Evolutionary conservation across 2,797 vertebrate species (phyloP), one percentile per base, ranked within the genome.

Genomic region (Tolypeutes matacus): DNA sequence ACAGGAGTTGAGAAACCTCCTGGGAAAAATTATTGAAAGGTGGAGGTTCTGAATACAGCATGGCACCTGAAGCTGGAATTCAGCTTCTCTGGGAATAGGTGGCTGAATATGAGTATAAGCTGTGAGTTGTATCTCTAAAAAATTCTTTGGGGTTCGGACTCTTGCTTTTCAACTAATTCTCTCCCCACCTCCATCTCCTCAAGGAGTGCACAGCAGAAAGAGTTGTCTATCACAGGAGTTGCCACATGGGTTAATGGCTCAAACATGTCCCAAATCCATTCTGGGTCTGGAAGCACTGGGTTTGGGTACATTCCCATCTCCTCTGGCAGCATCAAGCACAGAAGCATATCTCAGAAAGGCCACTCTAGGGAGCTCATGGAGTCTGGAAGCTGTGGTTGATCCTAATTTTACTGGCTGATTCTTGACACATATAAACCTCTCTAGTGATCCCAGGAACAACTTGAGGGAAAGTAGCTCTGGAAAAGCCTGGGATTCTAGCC

Each of bases 401-500:
- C 69, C n/a, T 72, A 83, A 92, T 53, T 49, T 62, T 42, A 3
- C 25, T 60, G 23, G 29, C 39, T 92, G 27, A 93, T n/a, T 86
- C 34, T 89, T 86, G 29, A 62, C 53, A 29, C 69, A 69, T 14
- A 23, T 11, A 73, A 78, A 1, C 17, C 49, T 94, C 46, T 72
- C 27, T 62, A 60, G 72, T 51, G 58, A 80, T 95, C 65, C 58
- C n/a, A 90, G 87, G 29, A 69, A 81, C 7, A 34, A 39, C 46
- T 56, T 72, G 64, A 73, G 34, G 67, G 64, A 93, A 51, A 86
- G 18, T 13, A 78, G 70, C 42, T 80, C 36, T 69, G 65, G 86
- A 56, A 89, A 95, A 78, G 20, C 60, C 46, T 81, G 51, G 46
- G 69, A 39, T 84, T 86, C 67, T 76, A 73, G 89, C 75, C 78